Conservation (phyloP, 1,140 invertebrate genomes). For the Drosophila simulans region DNA sequence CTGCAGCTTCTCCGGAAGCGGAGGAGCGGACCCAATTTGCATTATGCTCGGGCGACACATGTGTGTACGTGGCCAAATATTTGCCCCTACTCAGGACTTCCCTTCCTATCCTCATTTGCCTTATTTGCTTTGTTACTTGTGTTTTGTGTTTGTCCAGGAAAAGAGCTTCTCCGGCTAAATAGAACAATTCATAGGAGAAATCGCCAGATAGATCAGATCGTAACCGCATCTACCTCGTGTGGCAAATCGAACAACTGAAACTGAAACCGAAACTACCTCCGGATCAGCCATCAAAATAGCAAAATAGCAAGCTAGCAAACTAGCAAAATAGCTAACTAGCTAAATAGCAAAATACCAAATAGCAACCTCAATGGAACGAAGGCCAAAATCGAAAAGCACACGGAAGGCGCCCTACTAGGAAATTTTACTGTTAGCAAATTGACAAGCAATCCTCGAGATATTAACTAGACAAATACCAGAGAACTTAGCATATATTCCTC, state of each 20-base stretch:
- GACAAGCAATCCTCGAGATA: conserved; percentile 73
- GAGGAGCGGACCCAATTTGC: conserved; percentile 44
- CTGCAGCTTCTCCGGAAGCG: conserved; percentile 42
- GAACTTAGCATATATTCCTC: conserved; percentile 57
- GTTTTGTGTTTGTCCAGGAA: conserved; percentile 14
- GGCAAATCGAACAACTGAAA: conserved; percentile 40
- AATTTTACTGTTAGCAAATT: conserved; percentile 56
- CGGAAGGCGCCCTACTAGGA: conserved; percentile 31
- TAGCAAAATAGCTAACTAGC: no score
- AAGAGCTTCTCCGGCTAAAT: conserved; percentile 24
- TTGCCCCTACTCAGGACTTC: conserved; percentile 35
- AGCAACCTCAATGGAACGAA: conserved; percentile 38
- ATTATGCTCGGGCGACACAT: conserved; percentile 50
- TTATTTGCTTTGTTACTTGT: conserved; percentile 25
- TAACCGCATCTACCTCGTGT: conserved; percentile 71
- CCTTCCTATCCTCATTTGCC: conserved; percentile 8
- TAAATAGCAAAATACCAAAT: neutral
- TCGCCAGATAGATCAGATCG: conserved; percentile 30
- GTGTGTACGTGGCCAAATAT: conserved; percentile 51
- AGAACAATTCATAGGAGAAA: conserved; percentile 43
- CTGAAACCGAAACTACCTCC: conserved; percentile 69
- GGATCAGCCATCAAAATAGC: conserved; percentile 33
- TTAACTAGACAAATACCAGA: conserved; percentile 68
- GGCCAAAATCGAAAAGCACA: conserved; percentile 14
- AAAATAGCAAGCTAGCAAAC: neutral